Evolutionary conservation across 2,113 vertebrate species (phyloP).

Genomic region (Nannospalax galili): DNA sequence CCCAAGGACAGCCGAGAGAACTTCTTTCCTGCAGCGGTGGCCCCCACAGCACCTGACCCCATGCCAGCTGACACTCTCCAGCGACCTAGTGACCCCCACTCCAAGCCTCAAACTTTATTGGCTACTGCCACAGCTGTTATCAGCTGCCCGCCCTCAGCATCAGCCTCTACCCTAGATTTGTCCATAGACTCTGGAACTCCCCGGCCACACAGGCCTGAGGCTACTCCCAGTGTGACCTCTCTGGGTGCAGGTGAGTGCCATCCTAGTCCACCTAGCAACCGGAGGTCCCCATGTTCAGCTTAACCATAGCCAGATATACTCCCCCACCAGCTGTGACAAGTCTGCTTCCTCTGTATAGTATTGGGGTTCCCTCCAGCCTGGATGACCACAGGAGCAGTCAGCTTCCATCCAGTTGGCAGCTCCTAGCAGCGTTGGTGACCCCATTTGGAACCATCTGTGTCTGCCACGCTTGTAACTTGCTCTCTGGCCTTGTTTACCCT

Average conservation of each 20-base stretch:
- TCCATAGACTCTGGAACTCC: conserved; percentile 80
- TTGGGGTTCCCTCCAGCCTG: no score
- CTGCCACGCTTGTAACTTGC: background rate
- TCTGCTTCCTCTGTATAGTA: background rate
- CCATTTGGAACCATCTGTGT: no score
- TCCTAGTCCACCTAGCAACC: background rate
- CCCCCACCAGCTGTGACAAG: background rate
- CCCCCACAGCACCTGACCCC: conserved; percentile 79
- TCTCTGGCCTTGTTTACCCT: background rate
- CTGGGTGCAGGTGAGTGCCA: conserved; percentile 81
- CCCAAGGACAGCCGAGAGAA: conserved; percentile 93
- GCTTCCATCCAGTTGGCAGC: background rate
- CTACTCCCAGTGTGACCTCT: conserved; percentile 73
- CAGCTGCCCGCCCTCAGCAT: conserved; percentile 77
- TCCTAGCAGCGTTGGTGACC: background rate
- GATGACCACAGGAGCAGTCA: background rate
- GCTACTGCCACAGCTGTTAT: conserved; percentile 78
- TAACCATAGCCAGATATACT: background rate
- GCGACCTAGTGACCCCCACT: conserved; percentile 86
- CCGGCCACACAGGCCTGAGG: conserved; percentile 68
- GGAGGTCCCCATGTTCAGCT: background rate
- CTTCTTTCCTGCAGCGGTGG: conserved; percentile 90
- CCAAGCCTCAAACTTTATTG: conserved; percentile 82
- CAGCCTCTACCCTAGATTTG: conserved; percentile 71
- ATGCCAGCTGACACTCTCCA: conserved; percentile 80